Evolutionary conservation across 2,113 vertebrate genomes (phyloP), one percentile per base, ranked within the genome.

Genomic region (Promerops cafer): DNA sequence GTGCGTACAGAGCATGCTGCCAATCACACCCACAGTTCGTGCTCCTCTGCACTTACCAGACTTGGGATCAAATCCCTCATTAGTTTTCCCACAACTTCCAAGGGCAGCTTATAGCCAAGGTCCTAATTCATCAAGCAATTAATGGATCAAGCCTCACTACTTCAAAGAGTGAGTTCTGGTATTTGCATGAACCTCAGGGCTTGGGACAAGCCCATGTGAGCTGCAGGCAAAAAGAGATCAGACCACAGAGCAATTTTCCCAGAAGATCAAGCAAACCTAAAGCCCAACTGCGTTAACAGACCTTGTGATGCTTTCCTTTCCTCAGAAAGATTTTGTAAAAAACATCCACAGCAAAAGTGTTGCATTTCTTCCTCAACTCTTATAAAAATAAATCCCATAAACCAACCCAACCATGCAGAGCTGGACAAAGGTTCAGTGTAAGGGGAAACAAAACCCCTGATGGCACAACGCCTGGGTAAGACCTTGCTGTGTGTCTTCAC

Each of bases 101-200:
- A 84, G 52, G 72, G 68, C 80, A 81, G 74, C 40, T 94, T 77
- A 49, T 27, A 85, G 31, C 53, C 64, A 64, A 93, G 70, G 53
- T 68, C 57, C 44, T 89, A 90, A 95, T 87, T 87, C 74, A 82
- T 79, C 85, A 85, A 76, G 85, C 61, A 93, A 90, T 90, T 94
- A 87, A 91, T 7, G n/a, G 87, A 90, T 87, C 75, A 82, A 89
- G 65, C n/a, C 66, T 82, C 2, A 3, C 74, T 56, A 82, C 85
- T 91, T 95, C 92, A 95, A 91, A 94, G 94, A 75, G 40, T 3
- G 3, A 77, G 56, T 76, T 78, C 56, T 70, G 69, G 30, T 76
- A 75, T 93, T 78, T 85, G 70, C 57, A 52, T 68, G n/a, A 74
- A 61, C 83, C 77, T 59, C 4, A 1, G 40, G 44, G 39, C 81